These are phyloP conservation scores for Germaria angustata DNA, from an alignment of 2,888 invertebrate genomes.

Conservation along the genomic window DNA sequence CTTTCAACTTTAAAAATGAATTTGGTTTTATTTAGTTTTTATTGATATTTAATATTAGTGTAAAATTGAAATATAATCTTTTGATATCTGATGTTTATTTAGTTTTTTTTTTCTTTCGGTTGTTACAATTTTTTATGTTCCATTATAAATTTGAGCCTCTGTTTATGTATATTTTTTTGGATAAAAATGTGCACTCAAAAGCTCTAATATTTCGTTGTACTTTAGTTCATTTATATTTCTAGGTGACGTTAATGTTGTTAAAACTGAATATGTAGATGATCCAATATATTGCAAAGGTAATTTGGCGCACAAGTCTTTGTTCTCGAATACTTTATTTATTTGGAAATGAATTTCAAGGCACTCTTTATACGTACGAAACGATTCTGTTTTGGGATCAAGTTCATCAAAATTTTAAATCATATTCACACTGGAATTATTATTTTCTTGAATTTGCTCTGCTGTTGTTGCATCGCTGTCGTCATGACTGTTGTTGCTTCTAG, in stretches of 20 bases:
- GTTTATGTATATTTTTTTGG: conserved; percentile 29
- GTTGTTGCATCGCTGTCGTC: too few species aligned
- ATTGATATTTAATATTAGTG: too few species aligned
- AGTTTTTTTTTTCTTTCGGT: too few species aligned
- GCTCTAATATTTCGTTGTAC: conserved; percentile 27
- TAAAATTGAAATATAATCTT: too few species aligned
- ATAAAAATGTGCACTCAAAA: conserved; percentile 31
- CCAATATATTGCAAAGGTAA: conserved; percentile 35
- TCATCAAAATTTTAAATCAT: conserved; percentile 27
- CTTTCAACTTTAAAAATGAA: too few species aligned
- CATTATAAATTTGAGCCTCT: too few species aligned
- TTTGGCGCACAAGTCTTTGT: conserved; percentile 28
- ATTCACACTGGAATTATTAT: not conserved
- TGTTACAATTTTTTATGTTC: too few species aligned
- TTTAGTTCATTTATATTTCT: conserved; percentile 30
- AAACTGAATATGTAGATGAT: conserved; percentile 9
- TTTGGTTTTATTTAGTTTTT: too few species aligned
- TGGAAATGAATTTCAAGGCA: conserved; percentile 2
- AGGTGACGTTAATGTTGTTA: conserved; percentile 33
- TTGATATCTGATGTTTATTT: too few species aligned
- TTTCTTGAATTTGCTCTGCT: not conserved
- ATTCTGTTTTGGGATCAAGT: conserved; percentile 40
- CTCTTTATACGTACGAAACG: conserved; percentile 4
- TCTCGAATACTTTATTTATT: too few species aligned
- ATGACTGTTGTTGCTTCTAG: too few species aligned